Percentiles rank a stretch among this genome's conserved stretches.
phyloP scores from a whole-genome alignment of 1,140 invertebrate species.

The Bombus huntii region DNA sequence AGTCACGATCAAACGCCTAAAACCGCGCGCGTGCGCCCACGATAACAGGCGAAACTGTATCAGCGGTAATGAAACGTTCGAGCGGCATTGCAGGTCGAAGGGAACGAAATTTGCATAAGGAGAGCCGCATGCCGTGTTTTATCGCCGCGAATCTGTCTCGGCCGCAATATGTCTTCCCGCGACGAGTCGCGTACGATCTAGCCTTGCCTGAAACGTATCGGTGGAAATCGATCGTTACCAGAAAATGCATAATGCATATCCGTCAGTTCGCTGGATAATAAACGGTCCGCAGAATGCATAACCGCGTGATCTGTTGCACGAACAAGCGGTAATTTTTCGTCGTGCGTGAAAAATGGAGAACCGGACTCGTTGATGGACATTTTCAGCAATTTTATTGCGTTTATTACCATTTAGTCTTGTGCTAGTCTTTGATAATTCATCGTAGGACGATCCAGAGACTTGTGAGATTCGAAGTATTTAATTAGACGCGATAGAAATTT shows the following conservation, averaged over 20 bases:
- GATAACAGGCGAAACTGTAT: not conserved
- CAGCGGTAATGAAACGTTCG: not conserved
- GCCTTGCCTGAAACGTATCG: conserved; percentile 26
- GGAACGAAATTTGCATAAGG: conserved; percentile 29
- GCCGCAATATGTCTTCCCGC: conserved; percentile 24
- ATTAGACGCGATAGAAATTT: not conserved
- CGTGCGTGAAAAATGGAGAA: not conserved
- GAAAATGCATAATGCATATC: conserved; percentile 50
- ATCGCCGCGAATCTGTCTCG: conserved; percentile 32
- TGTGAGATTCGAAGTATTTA: not conserved
- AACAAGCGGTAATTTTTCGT: not conserved
- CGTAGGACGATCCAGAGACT: not conserved
- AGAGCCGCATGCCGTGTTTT: conserved; percentile 18
- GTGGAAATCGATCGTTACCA: conserved; percentile 2
- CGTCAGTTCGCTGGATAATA: not conserved
- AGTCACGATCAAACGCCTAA: not conserved
- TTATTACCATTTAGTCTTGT: not conserved
- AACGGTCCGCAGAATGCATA: conserved; percentile 11
- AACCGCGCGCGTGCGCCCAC: not conserved
- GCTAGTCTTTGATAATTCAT: not conserved
- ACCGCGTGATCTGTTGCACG: conserved; percentile 18
- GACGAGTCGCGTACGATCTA: conserved; percentile 12
- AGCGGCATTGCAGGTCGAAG: not conserved
- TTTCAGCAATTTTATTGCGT: too few species aligned
- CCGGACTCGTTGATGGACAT: not conserved